These are phyloP conservation scores for Pristionchus entomophagus DNA, from an alignment of 2,888 invertebrate species.

Conservation along the genomic window DNA sequence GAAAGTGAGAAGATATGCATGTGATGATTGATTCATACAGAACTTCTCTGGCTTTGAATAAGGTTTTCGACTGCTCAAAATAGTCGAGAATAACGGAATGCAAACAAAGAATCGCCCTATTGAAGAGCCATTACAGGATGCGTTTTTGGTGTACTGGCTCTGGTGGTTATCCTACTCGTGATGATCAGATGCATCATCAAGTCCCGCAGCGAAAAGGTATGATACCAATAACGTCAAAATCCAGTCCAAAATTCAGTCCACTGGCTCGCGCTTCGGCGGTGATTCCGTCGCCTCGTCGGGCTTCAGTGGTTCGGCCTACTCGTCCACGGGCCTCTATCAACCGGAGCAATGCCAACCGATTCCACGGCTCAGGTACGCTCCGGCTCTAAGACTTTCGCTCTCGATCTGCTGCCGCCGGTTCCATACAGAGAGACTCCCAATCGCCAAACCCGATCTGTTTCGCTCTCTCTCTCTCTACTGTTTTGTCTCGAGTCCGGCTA, in stretches of 20 bases:
- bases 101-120: no score
- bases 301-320: conserved; percentile 49
- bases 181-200: conserved; percentile 60
- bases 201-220: conserved; percentile 54
- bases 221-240: not conserved
- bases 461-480: conserved; percentile 21
- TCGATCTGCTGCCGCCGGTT: not conserved
- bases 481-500: conserved; percentile 3
- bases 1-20: not conserved
- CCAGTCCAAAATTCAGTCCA: not conserved
- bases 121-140: conserved; percentile 60
- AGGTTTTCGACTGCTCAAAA: no score
- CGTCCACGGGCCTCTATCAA: conserved; percentile 39
- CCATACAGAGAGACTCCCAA: not conserved
- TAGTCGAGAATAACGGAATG: no score
- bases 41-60: no score
- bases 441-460: conserved; percentile 14
- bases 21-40: no score
- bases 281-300: conserved; percentile 54
- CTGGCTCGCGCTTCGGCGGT: conserved; percentile 47
- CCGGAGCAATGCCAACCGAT: conserved; percentile 36
- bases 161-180: conserved; percentile 58
- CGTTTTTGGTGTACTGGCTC: conserved; percentile 56
- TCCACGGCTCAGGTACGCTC: not conserved
- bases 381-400: not conserved